Base-by-base conservation (phyloP, 2,113 vertebrate genomes). In the Gopherus flavomarginatus region DNA sequence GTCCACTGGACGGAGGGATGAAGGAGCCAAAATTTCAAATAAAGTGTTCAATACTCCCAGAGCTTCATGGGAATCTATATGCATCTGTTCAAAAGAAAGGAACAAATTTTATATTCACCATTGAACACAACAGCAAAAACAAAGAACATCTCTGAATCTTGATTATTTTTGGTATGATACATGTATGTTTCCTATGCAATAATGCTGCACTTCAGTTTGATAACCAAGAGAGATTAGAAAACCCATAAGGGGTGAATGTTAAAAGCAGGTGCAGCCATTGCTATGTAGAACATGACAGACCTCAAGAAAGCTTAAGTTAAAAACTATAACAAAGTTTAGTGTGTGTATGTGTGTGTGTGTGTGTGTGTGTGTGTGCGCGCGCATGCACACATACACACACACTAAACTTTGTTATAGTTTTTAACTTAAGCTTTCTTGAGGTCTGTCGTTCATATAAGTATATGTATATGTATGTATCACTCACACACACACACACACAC, bases 21-120 rank as follows among this genome's bases (percentile, higher is more conserved):
- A 99, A 24, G 99, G 99, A 8, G 99, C 99, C 97, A 99, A 97
- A 1, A 99, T 99, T 98, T 99, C 99, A 98, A 99, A 99, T 10
- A 99, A 96, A 2, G 99, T 99, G 93, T 99, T 99, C 85, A 99
- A 19, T 81, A 99, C 99, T 8, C 99, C 99, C 53, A 99, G 95
- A 3, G 99, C 99, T 97, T 99, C 99, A 0, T 99, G 99, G 72
- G 99, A 99, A 91, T 99, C 99, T 87, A 99, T 98, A 84, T 99
- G 99, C 99, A 99, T 99, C 99, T 99, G 97, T 59, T 31, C 87
- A 49, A 27, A 62, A 75, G 83, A 72, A 80, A 93, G 49, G 31
- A 53, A 91, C 1, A 86, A 81, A 75, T 8, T 44, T 22, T 79
- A 3, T 78, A 85, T 75, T 21, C 75, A 16, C 21, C 21, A 27